Conservation (phyloP, 2,797 vertebrate genomes). For the Sebastes kiyomatsui region DNA sequence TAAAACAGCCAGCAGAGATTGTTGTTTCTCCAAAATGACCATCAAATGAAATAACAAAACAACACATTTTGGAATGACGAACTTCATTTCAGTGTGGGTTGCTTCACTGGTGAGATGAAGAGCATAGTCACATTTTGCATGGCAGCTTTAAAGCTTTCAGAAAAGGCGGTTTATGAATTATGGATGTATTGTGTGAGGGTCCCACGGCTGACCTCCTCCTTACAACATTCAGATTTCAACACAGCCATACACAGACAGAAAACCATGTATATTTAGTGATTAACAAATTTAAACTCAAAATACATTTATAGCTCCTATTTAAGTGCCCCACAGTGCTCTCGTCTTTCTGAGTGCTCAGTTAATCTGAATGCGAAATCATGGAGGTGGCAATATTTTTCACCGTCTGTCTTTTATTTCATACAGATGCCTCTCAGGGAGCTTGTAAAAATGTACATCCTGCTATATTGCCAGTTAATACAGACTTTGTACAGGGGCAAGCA, state of each 20-base stretch:
- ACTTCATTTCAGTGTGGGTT: background rate
- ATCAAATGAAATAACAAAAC: background rate
- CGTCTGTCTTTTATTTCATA: background rate
- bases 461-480: background rate
- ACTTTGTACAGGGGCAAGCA: background rate
- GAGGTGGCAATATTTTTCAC: background rate
- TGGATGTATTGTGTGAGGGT: slow-evolving; percentile 8
- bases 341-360: background rate
- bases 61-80: background rate
- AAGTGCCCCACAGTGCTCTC: background rate
- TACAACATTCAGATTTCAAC: background rate
- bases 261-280: background rate
- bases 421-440: background rate
- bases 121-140: background rate
- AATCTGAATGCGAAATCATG: slow-evolving; percentile 4
- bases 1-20: background rate
- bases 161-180: background rate
- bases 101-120: background rate
- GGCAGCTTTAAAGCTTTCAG: slow-evolving; percentile 17
- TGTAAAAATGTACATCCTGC: background rate
- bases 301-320: background rate
- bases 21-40: background rate
- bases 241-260: background rate
- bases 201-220: background rate
- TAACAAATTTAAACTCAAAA: background rate